phyloP scores from a whole-genome alignment of 1,140 invertebrate species.

The Campoletis sonorensis region DNA sequence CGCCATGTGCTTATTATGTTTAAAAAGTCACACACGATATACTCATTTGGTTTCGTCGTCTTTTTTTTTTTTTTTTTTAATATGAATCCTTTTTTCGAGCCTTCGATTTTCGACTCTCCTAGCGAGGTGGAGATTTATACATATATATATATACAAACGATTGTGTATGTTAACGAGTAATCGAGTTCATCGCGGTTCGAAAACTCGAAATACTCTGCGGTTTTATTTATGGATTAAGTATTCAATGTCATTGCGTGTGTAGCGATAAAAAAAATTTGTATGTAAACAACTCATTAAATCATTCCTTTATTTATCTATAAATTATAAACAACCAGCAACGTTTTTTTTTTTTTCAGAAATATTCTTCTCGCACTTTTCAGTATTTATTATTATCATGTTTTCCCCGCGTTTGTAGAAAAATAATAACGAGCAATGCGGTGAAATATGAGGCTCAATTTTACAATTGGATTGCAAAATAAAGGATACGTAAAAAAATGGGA shows the following conservation, averaged over 20 bases:
- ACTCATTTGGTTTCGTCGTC: too few relatives aligned
- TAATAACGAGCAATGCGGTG: too few relatives aligned
- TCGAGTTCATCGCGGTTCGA: neutral
- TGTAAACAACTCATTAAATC: conserved; percentile 37
- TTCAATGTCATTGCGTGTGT: conserved; percentile 1
- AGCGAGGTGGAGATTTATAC: neutral
- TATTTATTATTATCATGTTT: too few relatives aligned
- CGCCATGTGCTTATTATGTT: neutral
- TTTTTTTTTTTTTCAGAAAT: neutral
- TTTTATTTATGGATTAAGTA: conserved; percentile 3
- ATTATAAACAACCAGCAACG: neutral
- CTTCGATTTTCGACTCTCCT: neutral
- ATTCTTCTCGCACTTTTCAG: neutral
- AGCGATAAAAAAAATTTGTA: conserved; percentile 20
- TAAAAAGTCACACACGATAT: too few relatives aligned
- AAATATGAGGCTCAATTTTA: too few relatives aligned
- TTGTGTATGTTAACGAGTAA: neutral
- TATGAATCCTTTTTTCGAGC: too few relatives aligned
- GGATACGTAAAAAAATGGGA: too few relatives aligned
- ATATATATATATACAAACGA: neutral
- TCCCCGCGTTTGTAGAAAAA: too few relatives aligned
- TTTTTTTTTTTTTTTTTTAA: too few relatives aligned
- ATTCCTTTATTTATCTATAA: conserved; percentile 58
- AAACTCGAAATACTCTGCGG: conserved; percentile 4
- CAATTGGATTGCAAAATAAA: too few relatives aligned